Percentiles rank a stretch among this genome's conserved stretches.
phyloP scores from a whole-genome alignment of 2,888 invertebrate species.

The Hydroisotoma schaefferi region DNA sequence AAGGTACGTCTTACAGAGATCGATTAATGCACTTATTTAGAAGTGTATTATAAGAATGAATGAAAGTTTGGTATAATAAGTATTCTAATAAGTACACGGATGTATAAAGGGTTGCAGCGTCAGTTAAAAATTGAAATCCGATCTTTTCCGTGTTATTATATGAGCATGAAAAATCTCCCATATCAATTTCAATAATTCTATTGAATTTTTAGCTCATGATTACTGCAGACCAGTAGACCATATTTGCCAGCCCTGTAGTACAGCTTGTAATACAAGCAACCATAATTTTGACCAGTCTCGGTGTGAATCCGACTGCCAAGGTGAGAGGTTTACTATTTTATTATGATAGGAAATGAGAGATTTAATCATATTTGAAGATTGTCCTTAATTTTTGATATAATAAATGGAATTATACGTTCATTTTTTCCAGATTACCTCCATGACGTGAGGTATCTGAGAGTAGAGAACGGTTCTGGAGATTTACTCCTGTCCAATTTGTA shows the following conservation, averaged over 20 bases:
- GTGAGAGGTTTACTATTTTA: conserved; percentile 9
- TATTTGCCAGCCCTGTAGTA: conserved; percentile 20
- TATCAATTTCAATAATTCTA: not conserved
- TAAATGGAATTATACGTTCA: not conserved
- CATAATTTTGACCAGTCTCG: conserved; percentile 23
- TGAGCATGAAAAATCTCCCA: not conserved
- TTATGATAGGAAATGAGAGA: not conserved
- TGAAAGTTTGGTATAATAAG: too few relatives aligned
- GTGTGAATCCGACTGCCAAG: conserved; percentile 33
- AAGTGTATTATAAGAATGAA: not conserved
- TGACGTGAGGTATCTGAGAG: conserved; percentile 29
- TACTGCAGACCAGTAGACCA: conserved; percentile 26
- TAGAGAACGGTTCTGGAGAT: not conserved
- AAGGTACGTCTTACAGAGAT: conserved; percentile 14
- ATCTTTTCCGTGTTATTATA: not conserved
- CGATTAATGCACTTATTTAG: not conserved
- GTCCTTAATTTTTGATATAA: not conserved
- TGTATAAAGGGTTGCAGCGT: too few relatives aligned
- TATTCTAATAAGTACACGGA: too few relatives aligned
- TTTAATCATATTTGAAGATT: too few relatives aligned
- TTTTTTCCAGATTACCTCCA: conserved; percentile 26
- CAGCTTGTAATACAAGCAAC: conserved; percentile 16
- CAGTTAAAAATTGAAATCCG: too few relatives aligned
- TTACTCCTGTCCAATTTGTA: conserved; percentile 12
- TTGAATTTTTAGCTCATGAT: conserved; percentile 24